A percentile compares a stretch with the other conserved stretches of the same genome.
Conservation (phyloP, 2,888 invertebrate species). For the Troglohyphantes excavatus region DNA sequence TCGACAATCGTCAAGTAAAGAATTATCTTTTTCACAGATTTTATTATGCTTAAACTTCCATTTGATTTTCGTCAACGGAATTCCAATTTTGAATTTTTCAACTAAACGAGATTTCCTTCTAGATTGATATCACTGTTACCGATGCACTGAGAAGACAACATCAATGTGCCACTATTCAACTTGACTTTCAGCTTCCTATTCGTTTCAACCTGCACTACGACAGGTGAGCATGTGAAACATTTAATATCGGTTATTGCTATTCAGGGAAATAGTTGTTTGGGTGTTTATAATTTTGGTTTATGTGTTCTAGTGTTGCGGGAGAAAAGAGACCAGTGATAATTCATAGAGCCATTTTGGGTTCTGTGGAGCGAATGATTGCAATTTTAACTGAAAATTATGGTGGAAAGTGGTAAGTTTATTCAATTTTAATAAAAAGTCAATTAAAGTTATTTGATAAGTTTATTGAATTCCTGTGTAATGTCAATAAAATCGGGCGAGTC, state of each 20-base stretch:
- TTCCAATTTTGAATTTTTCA: no score
- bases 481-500: no score
- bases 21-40: no score
- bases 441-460: no score
- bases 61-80: no score
- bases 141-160: constrained; percentile 94
- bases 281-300: neutral
- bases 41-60: no score
- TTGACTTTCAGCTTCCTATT: constrained; percentile 98
- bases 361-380: constrained; percentile 98
- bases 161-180: constrained; percentile 98
- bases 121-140: constrained; percentile 96
- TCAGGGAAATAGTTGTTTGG: no score
- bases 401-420: constrained; percentile 91
- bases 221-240: no score
- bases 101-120: constrained; percentile 55
- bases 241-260: no score
- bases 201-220: constrained; percentile 92
- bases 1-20: no score
- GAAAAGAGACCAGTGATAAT: constrained; percentile 98
- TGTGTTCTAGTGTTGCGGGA: constrained; percentile 88
- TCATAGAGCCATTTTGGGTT: constrained; percentile 97
- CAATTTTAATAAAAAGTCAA: neutral
- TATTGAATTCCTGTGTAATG: no score
- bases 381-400: constrained; percentile 98